Percentiles rank a stretch among this genome's conserved stretches.
Evolutionary conservation across 2,113 vertebrate genomes (phyloP).

Genomic region (Chaetodon trifascialis): DNA sequence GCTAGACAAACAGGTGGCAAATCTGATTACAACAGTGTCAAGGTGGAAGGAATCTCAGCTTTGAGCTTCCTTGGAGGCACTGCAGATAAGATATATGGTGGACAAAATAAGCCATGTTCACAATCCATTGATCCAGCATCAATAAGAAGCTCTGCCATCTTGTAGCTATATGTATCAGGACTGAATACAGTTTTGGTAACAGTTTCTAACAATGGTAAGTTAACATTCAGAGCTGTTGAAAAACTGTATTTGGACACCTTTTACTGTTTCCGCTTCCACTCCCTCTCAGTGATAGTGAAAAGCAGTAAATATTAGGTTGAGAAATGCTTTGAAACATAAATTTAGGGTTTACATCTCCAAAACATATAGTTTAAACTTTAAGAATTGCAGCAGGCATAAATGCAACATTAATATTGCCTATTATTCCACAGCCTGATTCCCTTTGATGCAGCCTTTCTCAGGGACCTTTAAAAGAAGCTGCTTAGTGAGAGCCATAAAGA

Average conservation of each 20-base stretch:
- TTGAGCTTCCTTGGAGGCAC: conserved; percentile 57
- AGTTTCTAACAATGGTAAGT: neutral
- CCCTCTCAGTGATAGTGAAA: neutral
- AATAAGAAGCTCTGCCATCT: neutral
- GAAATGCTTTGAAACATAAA: neutral
- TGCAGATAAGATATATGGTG: conserved; percentile 68
- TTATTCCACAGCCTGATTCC: conserved; percentile 51
- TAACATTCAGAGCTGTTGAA: neutral
- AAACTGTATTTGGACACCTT: neutral
- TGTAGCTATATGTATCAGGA: neutral
- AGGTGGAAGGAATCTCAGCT: conserved; percentile 63
- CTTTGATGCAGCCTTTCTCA: conserved; percentile 55
- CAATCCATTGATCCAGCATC: conserved; percentile 26
- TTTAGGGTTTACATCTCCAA: conserved; percentile 1
- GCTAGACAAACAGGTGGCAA: conserved; percentile 80
- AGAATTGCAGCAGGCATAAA: conserved; percentile 30
- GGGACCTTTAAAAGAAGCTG: conserved; percentile 50
- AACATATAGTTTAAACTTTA: conserved; percentile 22
- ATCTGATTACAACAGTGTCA: conserved; percentile 72
- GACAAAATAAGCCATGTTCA: conserved; percentile 43
- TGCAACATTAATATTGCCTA: conserved; percentile 42
- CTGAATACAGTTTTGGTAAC: neutral
- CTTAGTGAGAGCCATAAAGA: conserved; percentile 60
- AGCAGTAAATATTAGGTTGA: neutral
- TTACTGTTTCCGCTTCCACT: neutral